Conservation (phyloP, 2,113 vertebrate genomes). For the Callipepla squamata region DNA sequence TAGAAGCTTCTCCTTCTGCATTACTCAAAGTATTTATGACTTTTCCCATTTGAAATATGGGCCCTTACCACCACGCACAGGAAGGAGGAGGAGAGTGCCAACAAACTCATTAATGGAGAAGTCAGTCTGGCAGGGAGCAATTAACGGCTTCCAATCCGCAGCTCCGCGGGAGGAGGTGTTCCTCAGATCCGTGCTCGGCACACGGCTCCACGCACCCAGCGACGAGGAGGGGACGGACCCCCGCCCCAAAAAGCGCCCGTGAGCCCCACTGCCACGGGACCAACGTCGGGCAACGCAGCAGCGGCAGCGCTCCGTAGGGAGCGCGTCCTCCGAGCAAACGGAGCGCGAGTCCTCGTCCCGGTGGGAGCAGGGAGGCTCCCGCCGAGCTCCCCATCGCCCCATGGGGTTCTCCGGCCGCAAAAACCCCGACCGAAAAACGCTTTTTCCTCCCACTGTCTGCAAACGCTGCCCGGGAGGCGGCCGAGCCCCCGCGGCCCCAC, state of each 20-base stretch:
- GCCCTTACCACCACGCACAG: constrained; percentile 41
- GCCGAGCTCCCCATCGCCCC: fast-evolving
- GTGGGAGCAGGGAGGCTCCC: fast-evolving
- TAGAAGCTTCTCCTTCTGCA: constrained; percentile 14
- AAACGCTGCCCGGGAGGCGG: background rate
- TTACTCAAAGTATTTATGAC: constrained; percentile 55
- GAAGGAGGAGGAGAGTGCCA: constrained; percentile 64
- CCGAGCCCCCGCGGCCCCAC: background rate
- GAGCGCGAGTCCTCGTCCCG: fast-evolving
- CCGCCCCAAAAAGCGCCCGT: background rate
- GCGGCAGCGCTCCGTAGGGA: background rate
- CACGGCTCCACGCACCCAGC: background rate
- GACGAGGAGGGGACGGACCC: no score
- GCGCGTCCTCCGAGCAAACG: background rate
- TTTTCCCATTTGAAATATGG: constrained; percentile 46
- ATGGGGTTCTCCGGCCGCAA: fast-evolving
- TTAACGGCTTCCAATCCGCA: constrained; percentile 34
- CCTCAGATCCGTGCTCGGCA: background rate
- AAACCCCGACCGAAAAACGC: fast-evolving
- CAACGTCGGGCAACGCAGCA: no score
- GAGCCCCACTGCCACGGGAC: no score
- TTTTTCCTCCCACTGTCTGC: background rate
- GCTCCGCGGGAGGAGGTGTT: background rate
- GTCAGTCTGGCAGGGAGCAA: constrained; percentile 68
- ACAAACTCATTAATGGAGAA: constrained; percentile 63